Evolutionary conservation across 2,797 vertebrate species (phyloP).

Genomic region (Lacerta viridis): DNA sequence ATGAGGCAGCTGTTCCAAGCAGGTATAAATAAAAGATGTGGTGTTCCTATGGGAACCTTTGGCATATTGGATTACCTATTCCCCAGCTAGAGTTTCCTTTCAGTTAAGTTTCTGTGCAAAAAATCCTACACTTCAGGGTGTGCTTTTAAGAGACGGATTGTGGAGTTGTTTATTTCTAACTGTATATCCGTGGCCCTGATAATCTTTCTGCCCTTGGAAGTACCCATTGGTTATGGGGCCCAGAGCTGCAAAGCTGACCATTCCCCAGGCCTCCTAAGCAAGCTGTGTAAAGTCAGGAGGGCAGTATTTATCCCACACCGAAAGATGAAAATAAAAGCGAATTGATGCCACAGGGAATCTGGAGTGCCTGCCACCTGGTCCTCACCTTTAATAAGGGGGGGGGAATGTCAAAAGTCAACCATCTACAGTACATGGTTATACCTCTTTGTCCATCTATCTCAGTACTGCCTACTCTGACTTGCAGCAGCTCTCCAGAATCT

Average conservation of each 20-base stretch:
- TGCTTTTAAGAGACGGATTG: constrained; percentile 19
- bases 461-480: not conserved
- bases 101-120: constrained; percentile 48
- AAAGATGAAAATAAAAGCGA: not conserved
- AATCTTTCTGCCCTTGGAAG: constrained; percentile 20
- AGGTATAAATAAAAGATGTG: constrained; percentile 56
- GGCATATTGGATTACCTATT: constrained; percentile 48
- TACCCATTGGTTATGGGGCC: constrained; percentile 13
- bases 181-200: not conserved
- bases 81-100: constrained; percentile 59
- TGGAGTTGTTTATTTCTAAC: constrained; percentile 35
- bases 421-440: not conserved
- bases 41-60: constrained; percentile 66
- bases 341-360: not conserved
- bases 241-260: not conserved
- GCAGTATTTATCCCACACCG: not conserved
- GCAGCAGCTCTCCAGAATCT: not conserved
- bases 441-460: not conserved
- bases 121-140: constrained; percentile 41
- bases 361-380: not conserved
- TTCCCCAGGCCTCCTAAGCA: not conserved
- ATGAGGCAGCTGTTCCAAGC: constrained; percentile 49
- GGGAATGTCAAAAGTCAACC: not conserved
- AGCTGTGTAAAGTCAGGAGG: not conserved
- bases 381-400: not conserved